phyloP scores from a whole-genome alignment of 2,797 vertebrate species.

The Premnoplex brunnescens region DNA sequence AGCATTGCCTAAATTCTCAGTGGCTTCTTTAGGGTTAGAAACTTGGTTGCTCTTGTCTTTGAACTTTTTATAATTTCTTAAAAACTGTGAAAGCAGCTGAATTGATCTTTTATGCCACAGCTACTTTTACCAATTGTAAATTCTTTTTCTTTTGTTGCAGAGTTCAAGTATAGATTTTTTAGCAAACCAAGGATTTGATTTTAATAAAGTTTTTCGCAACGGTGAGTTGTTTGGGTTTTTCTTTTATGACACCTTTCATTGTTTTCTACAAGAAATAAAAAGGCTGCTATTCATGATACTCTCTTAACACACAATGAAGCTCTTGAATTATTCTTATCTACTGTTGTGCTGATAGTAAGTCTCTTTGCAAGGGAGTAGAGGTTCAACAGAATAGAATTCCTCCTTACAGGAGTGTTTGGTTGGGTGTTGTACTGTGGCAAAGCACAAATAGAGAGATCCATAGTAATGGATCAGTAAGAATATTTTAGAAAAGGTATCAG shows the following conservation, averaged over 20 bases:
- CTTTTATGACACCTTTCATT: not conserved
- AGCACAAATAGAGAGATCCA: not conserved
- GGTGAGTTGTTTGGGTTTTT: slow-evolving; percentile 79
- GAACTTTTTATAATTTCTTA: not conserved
- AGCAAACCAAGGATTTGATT: slow-evolving; percentile 98
- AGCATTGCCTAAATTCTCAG: not conserved
- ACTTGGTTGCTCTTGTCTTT: not conserved
- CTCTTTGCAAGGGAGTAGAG: not conserved
- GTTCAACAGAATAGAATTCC: not conserved
- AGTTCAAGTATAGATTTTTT: slow-evolving; percentile 99
- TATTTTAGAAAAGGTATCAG: not conserved
- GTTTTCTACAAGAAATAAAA: not conserved
- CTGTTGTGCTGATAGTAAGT: not conserved
- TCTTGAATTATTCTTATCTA: not conserved
- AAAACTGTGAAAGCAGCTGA: not conserved
- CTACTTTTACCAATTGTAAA: not conserved
- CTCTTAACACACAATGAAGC: not conserved
- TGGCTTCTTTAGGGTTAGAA: not conserved
- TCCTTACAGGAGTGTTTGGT: not conserved
- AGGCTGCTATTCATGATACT: not conserved
- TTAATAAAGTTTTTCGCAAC: slow-evolving; percentile 97
- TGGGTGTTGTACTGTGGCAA: not conserved
- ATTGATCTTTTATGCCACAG: not conserved
- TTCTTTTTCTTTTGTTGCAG: slow-evolving; percentile 75
- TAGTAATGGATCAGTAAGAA: no score